These are phyloP conservation scores for Anthoscopus minutus DNA, from an alignment of 2,113 vertebrate genomes.

Conservation along the genomic window DNA sequence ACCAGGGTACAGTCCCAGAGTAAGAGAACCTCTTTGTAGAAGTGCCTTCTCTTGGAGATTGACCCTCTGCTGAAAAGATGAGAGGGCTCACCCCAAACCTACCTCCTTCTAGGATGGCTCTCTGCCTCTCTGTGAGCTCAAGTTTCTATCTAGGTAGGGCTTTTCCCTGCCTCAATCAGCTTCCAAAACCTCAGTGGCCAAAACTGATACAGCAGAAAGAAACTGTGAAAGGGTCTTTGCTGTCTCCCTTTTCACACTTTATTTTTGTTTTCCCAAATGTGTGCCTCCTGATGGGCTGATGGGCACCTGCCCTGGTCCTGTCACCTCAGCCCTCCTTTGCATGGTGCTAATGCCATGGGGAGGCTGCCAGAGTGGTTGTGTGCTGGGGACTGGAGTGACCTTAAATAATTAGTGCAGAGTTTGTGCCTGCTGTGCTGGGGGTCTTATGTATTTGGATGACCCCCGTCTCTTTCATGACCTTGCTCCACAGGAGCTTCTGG, in stretches of 20 bases:
- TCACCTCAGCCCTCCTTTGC: background rate
- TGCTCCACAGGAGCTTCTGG: constrained; percentile 6
- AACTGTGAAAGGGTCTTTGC: background rate
- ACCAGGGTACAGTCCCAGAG: background rate
- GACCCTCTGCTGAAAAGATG: background rate
- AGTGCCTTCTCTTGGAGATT: background rate
- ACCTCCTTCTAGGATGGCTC: background rate
- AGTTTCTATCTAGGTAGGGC: background rate
- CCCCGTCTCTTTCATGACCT: background rate
- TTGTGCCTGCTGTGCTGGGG: background rate
- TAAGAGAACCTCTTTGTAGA: background rate
- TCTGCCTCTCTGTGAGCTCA: background rate
- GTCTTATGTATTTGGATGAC: constrained; percentile 16
- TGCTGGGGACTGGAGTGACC: background rate
- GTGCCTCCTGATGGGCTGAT: background rate
- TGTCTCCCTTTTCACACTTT: background rate
- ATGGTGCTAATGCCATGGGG: background rate
- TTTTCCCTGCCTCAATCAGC: background rate
- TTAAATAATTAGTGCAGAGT: background rate
- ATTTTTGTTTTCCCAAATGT: background rate
- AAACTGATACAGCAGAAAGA: background rate
- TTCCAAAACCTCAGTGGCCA: background rate
- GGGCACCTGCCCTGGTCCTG: background rate
- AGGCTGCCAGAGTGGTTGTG: background rate
- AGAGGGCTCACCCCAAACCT: background rate